phyloP scores from a whole-genome alignment of 1,140 invertebrate genomes.

The Drosophila nebulosa region DNA sequence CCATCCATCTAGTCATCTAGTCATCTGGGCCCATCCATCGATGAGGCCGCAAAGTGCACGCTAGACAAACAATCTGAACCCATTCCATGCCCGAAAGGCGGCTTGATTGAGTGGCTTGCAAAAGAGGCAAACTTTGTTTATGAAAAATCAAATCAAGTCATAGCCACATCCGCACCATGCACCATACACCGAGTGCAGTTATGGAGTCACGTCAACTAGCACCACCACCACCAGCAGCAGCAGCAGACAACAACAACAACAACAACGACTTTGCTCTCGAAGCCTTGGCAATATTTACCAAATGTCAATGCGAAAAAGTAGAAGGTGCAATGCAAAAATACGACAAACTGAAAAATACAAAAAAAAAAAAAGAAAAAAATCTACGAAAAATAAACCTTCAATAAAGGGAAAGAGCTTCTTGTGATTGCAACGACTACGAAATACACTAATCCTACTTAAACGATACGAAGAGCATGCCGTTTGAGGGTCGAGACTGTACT shows the following conservation, averaged over 20 bases:
- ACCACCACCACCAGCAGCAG: constrained; percentile 9
- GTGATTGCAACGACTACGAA: constrained; percentile 1
- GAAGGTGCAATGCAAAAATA: constrained; percentile 52
- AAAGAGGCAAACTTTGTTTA: constrained; percentile 39
- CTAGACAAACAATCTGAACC: constrained; percentile 67
- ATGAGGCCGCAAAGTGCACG: constrained; percentile 46
- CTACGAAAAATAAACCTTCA: not conserved
- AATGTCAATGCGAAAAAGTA: constrained; percentile 73
- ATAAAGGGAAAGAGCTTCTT: not conserved
- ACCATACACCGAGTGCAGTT: constrained; percentile 9
- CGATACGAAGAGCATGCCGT: too few species aligned
- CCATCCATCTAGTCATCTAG: constrained; percentile 13
- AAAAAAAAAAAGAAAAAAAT: constrained; percentile 26
- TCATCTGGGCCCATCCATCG: constrained; percentile 21
- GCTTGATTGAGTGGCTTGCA: constrained; percentile 66
- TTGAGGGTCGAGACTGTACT: too few species aligned
- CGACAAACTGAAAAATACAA: constrained; percentile 20
- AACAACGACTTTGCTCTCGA: constrained; percentile 29
- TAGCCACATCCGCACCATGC: constrained; percentile 35
- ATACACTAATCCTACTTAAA: constrained; percentile 36
- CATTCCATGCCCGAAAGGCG: constrained; percentile 42
- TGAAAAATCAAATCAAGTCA: constrained; percentile 77
- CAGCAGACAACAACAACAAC: not conserved
- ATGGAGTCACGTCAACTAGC: constrained; percentile 50
- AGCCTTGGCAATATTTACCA: constrained; percentile 71